Evolutionary conservation across 2,113 vertebrate species (phyloP).

Genomic region (Oostethus manadensis): DNA sequence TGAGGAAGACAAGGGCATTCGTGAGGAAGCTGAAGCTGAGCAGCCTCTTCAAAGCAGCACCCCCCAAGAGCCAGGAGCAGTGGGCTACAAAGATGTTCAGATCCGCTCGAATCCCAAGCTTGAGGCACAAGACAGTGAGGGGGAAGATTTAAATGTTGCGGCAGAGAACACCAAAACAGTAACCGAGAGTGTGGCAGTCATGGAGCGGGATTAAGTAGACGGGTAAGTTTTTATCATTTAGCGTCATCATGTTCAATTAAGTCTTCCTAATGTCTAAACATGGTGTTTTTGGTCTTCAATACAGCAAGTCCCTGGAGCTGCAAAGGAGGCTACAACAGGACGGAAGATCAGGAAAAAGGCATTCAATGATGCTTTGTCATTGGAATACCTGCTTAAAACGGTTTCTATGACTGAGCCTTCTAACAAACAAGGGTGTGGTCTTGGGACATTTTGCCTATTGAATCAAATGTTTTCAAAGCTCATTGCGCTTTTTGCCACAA

Average conservation of each 20-base stretch:
- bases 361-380: too few species aligned
- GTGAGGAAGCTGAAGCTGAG: constrained; percentile 3
- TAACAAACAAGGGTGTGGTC: too few species aligned
- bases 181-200: background rate
- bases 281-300: background rate
- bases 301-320: background rate
- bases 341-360: too few species aligned
- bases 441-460: too few species aligned
- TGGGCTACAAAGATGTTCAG: background rate
- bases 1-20: constrained; percentile 42
- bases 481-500: too few species aligned
- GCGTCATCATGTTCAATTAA: constrained; percentile 4
- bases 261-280: background rate
- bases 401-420: too few species aligned
- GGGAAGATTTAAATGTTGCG: constrained; percentile 50
- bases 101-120: background rate
- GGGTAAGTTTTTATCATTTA: background rate
- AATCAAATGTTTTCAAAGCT: too few species aligned
- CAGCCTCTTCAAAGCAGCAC: background rate
- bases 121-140: constrained; percentile 36
- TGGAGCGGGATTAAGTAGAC: constrained; percentile 25
- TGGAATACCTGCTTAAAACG: too few species aligned
- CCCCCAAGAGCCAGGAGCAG: background rate
- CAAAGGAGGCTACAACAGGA: background rate
- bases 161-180: constrained; percentile 25